Base-by-base conservation (phyloP, 1,140 invertebrate species). In the Stenopsyche tienmushanensis region DNA sequence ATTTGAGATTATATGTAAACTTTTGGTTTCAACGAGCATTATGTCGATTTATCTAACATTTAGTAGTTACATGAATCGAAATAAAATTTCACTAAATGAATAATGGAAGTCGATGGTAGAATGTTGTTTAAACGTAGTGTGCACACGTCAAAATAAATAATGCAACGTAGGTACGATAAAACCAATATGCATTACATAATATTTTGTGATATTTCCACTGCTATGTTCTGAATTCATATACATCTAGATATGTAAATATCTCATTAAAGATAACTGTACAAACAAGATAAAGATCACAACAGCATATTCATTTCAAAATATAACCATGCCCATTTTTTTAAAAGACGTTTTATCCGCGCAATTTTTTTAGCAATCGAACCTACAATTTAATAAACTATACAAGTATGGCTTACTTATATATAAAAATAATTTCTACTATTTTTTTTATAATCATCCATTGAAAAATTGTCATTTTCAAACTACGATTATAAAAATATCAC, bases 401-500 rank as follows among this genome's bases (percentile, higher is more conserved):
- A 47, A 29, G 54, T 66, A 64, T 59, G 55, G 59, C 68, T 65
- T 70, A 65, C 60, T 64, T 70, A 57, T 65, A 64, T 70, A 70
- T 70, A 70, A 70, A 70, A 70, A 67, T 67, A 70, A 70, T 67
- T 65, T 70, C 62, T 67, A 62, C 57, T 67, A 59, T 54, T 52
- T 60, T 13, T 64, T 66, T 67, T 58, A 67, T 70, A 67, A 67
- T 65, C 65, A 65, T 63, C 58, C 18, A 62, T 70, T 70, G 69
- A 70, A 70, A 69, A 70, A n/a, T 44, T 57, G 55, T 39, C 25
- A 50, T 57, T 65, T 66, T 63, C 69, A 66, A 57, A 67, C 69
- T 70, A 70, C 69, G 62, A 65, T 70, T 70, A 70, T 70, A 70
- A 70, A 70, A 70, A 70, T 70, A 70, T 70, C 69, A 70, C 69